Base-by-base conservation (phyloP, 1,140 invertebrate genomes). In the Drosophila nikananu region DNA sequence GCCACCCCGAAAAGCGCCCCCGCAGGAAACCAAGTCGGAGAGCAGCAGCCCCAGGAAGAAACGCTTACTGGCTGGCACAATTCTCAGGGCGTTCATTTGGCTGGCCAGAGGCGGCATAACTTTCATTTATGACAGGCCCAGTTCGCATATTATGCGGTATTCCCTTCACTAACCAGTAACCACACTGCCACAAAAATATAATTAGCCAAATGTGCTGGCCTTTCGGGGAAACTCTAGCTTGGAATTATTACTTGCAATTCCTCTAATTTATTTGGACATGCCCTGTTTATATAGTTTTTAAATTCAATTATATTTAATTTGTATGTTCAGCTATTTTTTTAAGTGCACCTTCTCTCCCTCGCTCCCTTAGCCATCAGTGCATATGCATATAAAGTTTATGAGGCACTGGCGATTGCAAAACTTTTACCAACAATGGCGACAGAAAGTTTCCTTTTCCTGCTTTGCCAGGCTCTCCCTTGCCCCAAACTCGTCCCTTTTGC, bases 401-500 rank as follows among this genome's bases (percentile, higher is more conserved):
- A 81, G 86, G 68, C 81, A 78, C 86, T 81, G 86, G 81, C 84
- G 83, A 89, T 89, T 89, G 83, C 83, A 72, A 87, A 87, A 87
- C 84, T 87, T 87, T 83, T 74, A 46, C 67, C 77, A 80, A 84
- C 83, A 87, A 89, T 89, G 83, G 86, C 77, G 83, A 86, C 83
- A 83, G 83, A 80, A 89, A 89, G 71, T 89, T 89, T 82, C 71
- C 65, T 80, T 72, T 72, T 87, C 65, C 83, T 70, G 55, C 37
- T 30, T 30, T 19, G 41, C 52, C 19, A 2, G 3, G 46, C 7
- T 8, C 9, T 23, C n/a, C 39, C 15, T 8, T 8, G 7, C 21
- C 25, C 25, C 54, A n/a, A 13, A 12, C 23, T 35, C 37, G 19
- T 51, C 51, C 51, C 21, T 64, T 75, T 27, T 37, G 9, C 57